Conservation (phyloP, 2,113 vertebrate species). For the Scophthalmus maximus region DNA sequence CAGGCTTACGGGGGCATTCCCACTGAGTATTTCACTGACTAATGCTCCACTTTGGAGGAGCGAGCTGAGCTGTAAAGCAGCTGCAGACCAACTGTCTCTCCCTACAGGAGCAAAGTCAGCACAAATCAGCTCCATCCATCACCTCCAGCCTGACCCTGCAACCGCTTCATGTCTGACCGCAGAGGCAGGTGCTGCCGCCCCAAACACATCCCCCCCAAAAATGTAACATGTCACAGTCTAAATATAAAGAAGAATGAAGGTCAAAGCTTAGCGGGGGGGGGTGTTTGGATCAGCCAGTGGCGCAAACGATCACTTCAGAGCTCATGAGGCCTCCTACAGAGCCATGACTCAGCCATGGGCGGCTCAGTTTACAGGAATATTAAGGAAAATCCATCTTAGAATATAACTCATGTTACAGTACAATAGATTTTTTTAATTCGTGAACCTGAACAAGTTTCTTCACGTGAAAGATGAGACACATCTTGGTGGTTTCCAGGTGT, state of each 20-base stretch:
- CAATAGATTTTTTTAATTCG: neutral
- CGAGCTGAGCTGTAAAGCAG: constrained; percentile 40
- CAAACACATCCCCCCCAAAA: constrained; percentile 43
- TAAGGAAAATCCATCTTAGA: neutral
- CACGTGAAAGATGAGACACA: neutral
- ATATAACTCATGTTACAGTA: neutral
- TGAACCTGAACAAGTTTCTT: neutral
- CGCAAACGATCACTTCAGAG: constrained; percentile 14
- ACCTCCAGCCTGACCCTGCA: constrained; percentile 42
- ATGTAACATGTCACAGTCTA: constrained; percentile 39
- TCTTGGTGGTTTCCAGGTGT: neutral
- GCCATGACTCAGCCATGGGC: constrained; percentile 18
- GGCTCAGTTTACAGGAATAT: neutral
- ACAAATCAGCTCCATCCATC: constrained; percentile 47
- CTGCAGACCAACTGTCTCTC: constrained; percentile 66
- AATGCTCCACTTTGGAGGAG: constrained; percentile 26
- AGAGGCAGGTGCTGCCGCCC: constrained; percentile 66
- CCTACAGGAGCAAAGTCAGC: constrained; percentile 65
- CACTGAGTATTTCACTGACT: constrained; percentile 3
- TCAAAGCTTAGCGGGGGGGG: constrained; percentile 20
- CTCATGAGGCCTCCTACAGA: neutral
- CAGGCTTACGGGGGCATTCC: neutral
- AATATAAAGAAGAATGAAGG: constrained; percentile 66
- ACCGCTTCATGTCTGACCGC: constrained; percentile 37
- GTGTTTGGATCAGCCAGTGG: neutral